These are phyloP conservation scores for Calameuta filiformis DNA, from an alignment of 2,888 invertebrate species.

Conservation along the genomic window DNA sequence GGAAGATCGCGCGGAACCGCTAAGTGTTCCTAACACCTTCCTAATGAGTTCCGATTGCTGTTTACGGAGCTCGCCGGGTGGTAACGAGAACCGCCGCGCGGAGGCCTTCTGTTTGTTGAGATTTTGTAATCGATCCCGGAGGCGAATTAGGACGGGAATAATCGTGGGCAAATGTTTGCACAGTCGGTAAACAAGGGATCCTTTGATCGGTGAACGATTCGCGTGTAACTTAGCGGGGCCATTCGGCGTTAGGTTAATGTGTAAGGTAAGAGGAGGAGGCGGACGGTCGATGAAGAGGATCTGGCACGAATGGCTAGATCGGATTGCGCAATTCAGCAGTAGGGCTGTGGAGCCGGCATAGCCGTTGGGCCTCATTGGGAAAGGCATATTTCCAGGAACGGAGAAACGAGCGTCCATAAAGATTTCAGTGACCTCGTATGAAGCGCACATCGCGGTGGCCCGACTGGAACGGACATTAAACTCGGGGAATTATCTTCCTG, in stretches of 20 bases:
- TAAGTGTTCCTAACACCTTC: conserved; percentile 50
- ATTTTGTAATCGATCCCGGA: conserved; percentile 19
- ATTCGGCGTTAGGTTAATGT: too few relatives aligned
- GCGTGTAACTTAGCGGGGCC: too few relatives aligned
- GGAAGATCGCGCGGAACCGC: conserved; percentile 40
- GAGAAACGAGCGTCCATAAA: conserved; percentile 4
- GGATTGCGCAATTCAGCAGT: too few relatives aligned
- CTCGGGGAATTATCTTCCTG: conserved; percentile 56
- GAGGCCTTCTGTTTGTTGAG: not conserved
- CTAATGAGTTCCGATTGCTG: conserved; percentile 48
- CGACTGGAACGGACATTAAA: conserved; percentile 3
- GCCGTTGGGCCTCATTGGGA: not conserved
- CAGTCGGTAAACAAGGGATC: too few relatives aligned
- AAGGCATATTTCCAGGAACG: conserved; percentile 1
- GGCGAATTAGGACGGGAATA: not conserved
- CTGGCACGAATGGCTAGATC: too few relatives aligned
- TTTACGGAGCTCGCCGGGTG: conserved; percentile 23
- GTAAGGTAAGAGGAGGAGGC: too few relatives aligned
- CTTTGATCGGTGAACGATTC: too few relatives aligned
- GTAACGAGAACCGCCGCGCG: conserved; percentile 16
- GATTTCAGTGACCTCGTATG: conserved; percentile 9
- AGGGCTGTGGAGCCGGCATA: too few relatives aligned
- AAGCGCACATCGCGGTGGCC: conserved; percentile 2
- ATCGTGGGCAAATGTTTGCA: too few relatives aligned
- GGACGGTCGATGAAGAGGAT: too few relatives aligned